Base-by-base conservation (phyloP, 2,888 invertebrate genomes). In the Nymphalis urticae region DNA sequence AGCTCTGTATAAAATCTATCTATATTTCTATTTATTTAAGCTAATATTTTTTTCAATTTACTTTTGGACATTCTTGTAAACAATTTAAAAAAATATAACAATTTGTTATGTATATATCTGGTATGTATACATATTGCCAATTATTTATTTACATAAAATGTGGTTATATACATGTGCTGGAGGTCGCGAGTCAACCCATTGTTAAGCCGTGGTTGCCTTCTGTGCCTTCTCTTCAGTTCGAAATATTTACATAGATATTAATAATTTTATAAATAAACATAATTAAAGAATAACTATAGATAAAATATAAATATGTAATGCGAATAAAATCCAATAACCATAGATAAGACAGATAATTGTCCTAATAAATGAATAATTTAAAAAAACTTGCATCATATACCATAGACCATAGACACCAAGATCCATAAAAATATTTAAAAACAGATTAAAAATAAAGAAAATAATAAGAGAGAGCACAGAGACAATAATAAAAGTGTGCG, bases 401-500 rank as follows among this genome's bases (percentile, higher is more conserved):
- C 47, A 47, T 13, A 47, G 47, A 47, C 47, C 47, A 47, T 13
- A 47, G 47, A 47, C 27, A 32, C 27, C 6, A 48, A 24, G 8
- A 32, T 56, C 17, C 5, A 24, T 32, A 56, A 2, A 32, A 32
- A 8, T 32, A 27, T 27, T 8, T 53, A 27, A 7, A 16, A 56
- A 27, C 5, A 27, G 17, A 32, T 56, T 8, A 56, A 56, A 27
- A 56, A 56, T 32, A 56, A 6, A 56, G 17, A 56, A 17, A 32
- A 32, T 7, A 56, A 27, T 27, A 54, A 71, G 71, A 71, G 68
- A 71, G 60, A 69, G 63, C 69, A 71, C 66, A 69, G 69, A 69
- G 53, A 58, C 56, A 7, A 50, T 50, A 66, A 56, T 13, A 42
- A 21, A 32, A 32, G 68, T 58, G 88, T 85, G 85, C 86, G 81